Percentiles rank a stretch among this genome's conserved stretches.
Conservation (phyloP, 1,140 invertebrate species). For the Bathynomus jamesi region DNA sequence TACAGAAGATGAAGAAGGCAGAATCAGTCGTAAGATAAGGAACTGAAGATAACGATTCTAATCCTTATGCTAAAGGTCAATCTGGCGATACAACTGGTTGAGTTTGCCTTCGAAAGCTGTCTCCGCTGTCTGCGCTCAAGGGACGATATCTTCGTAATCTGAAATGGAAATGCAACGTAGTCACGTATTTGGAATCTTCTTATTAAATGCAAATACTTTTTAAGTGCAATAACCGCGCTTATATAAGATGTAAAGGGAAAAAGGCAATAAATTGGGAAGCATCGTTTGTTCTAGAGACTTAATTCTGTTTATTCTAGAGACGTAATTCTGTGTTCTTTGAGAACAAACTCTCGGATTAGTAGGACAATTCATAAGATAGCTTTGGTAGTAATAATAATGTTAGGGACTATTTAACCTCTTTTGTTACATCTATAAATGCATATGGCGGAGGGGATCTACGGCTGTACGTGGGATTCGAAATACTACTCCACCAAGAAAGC, state of each 20-base stretch:
- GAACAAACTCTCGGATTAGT: not conserved
- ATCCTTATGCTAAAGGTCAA: not conserved
- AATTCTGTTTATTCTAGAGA: not conserved
- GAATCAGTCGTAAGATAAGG: too few relatives aligned
- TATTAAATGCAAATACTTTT: not conserved
- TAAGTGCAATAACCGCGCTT: not conserved
- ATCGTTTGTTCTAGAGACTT: too few relatives aligned
- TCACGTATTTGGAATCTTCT: not conserved
- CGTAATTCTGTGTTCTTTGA: not conserved
- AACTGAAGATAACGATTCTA: too few relatives aligned
- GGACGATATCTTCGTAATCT: constrained; percentile 34
- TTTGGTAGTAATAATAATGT: too few relatives aligned
- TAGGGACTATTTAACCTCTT: too few relatives aligned
- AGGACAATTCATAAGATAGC: too few relatives aligned
- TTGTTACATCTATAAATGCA: too few relatives aligned
- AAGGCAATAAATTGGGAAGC: not conserved
- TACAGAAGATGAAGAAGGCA: too few relatives aligned
- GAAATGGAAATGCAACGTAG: not conserved
- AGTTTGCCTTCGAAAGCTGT: constrained; percentile 22
- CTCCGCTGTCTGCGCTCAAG: constrained; percentile 33
- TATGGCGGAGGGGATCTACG: too few relatives aligned
- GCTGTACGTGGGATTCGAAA: too few relatives aligned
- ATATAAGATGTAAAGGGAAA: not conserved
- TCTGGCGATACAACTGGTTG: not conserved
- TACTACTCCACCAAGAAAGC: too few relatives aligned